Conservation (phyloP, 2,113 vertebrate genomes). For the Eretmochelys imbricata region DNA sequence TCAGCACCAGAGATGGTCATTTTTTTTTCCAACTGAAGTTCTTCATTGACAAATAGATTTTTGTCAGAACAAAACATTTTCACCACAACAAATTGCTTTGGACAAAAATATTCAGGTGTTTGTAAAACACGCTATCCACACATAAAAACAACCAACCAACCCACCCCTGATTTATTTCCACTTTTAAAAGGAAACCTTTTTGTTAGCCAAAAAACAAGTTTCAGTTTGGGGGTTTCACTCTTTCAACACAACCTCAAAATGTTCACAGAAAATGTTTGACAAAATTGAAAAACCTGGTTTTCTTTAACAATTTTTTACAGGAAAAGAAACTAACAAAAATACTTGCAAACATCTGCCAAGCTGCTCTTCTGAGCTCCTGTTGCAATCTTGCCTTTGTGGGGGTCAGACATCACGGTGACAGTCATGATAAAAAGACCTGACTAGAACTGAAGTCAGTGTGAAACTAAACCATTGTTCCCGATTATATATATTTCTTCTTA, state of each 20-base stretch:
- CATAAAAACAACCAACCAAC: not conserved
- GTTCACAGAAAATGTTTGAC: not conserved
- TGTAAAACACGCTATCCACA: not conserved
- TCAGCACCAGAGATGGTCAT: not conserved
- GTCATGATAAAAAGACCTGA: not conserved
- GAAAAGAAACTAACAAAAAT: not conserved
- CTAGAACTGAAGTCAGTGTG: not conserved
- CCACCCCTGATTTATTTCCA: not conserved
- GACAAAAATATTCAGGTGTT: not conserved
- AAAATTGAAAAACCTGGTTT: not conserved
- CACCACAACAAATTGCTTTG: not conserved
- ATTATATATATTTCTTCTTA: not conserved
- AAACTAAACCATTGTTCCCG: not conserved
- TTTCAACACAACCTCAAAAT: not conserved
- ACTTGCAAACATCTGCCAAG: not conserved
- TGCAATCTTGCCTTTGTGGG: not conserved
- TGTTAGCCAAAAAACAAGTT: not conserved
- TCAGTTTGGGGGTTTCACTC: not conserved
- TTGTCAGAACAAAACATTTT: not conserved
- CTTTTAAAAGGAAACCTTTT: not conserved
- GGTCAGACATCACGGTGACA: not conserved
- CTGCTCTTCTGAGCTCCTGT: not conserved
- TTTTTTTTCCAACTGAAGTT: not conserved
- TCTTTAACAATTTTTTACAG: not conserved
- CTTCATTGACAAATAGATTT: not conserved